Evolutionary conservation across 1,140 invertebrate genomes (phyloP).

Genomic region (Oryctes rhinoceros): DNA sequence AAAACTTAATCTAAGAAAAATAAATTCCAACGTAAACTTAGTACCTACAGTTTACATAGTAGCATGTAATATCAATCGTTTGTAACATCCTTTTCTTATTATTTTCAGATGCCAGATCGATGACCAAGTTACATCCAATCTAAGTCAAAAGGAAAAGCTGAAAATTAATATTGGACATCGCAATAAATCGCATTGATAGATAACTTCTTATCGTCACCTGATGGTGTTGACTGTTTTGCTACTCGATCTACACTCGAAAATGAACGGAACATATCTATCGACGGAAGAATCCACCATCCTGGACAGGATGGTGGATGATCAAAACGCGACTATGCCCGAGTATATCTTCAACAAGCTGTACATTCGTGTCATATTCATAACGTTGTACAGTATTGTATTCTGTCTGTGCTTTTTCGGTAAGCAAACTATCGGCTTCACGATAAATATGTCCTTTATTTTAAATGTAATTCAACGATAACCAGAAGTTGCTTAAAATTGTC

Average conservation of each 20-base stretch:
- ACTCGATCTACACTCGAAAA: neutral
- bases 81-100: no score
- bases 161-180: neutral
- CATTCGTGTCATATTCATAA: neutral
- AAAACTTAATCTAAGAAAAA: no score
- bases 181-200: neutral
- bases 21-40: no score
- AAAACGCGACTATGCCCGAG: neutral
- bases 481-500: no score
- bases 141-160: neutral
- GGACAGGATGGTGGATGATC: neutral
- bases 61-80: no score
- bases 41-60: no score
- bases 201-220: neutral
- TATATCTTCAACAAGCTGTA: neutral
- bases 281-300: neutral
- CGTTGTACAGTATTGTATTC: neutral
- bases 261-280: neutral
- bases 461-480: no score
- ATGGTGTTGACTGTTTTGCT: neutral
- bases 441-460: no score
- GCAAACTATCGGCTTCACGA: neutral
- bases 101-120: no score
- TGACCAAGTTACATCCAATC: no score
- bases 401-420: neutral